A percentile compares a stretch with the other conserved stretches of the same genome.
These are phyloP conservation scores for Gobionotothen gibberifrons DNA, from an alignment of 2,797 vertebrate genomes.

Conservation along the genomic window DNA sequence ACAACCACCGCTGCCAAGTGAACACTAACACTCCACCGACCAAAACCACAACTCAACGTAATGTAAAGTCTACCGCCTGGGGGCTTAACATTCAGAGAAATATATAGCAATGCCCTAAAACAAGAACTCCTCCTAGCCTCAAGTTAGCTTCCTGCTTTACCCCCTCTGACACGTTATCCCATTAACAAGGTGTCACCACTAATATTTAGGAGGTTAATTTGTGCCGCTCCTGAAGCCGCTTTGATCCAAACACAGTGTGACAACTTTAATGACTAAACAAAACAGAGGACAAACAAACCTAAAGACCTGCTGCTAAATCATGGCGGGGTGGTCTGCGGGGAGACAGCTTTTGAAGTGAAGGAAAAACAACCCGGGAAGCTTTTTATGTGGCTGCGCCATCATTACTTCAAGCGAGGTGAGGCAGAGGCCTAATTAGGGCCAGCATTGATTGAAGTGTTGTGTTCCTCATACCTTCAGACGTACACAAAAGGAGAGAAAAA, in stretches of 20 bases:
- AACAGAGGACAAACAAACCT: slow-evolving; percentile 78
- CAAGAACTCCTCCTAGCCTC: slow-evolving; percentile 8
- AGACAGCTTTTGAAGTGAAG: slow-evolving; percentile 59
- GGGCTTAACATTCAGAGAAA: neutral
- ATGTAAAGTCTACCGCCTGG: neutral
- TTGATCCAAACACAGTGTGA: slow-evolving; percentile 78
- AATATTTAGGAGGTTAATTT: slow-evolving; percentile 72
- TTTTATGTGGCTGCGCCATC: slow-evolving; percentile 59
- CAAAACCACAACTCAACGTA: slow-evolving; percentile 35
- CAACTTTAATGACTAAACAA: slow-evolving; percentile 80
- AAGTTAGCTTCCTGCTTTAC: slow-evolving; percentile 9
- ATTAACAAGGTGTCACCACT: slow-evolving; percentile 72
- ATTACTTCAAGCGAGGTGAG: slow-evolving; percentile 61
- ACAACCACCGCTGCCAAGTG: slow-evolving; percentile 43
- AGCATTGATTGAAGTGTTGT: slow-evolving; percentile 61
- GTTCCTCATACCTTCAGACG: slow-evolving; percentile 24
- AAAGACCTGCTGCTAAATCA: slow-evolving; percentile 62
- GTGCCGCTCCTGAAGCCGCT: slow-evolving; percentile 59
- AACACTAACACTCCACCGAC: slow-evolving; percentile 18
- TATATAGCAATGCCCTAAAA: neutral
- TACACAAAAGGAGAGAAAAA: slow-evolving; percentile 13
- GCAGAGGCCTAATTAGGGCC: slow-evolving; percentile 61
- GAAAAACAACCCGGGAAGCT: slow-evolving; percentile 62
- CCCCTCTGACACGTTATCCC: slow-evolving; percentile 54
- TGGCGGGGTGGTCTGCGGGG: slow-evolving; percentile 47